Conservation (phyloP, 2,113 vertebrate genomes). For the Lepus americanus region DNA sequence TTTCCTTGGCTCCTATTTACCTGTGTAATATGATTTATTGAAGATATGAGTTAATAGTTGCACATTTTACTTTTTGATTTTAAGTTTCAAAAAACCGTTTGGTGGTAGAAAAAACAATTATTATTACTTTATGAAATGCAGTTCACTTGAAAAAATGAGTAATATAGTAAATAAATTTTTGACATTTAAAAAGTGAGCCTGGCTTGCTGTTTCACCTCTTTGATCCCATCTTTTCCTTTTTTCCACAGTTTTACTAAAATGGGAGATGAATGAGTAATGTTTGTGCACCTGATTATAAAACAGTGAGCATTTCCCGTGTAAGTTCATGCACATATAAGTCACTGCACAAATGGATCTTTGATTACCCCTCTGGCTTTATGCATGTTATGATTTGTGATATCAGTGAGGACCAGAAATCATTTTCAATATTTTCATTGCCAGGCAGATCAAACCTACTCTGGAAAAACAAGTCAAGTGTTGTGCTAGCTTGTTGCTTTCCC, state of each 20-base stretch:
- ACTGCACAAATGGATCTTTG: slow-evolving; percentile 83
- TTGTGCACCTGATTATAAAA: slow-evolving; percentile 79
- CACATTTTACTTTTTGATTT: slow-evolving; percentile 75
- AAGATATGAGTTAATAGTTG: slow-evolving; percentile 32
- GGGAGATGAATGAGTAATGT: slow-evolving; percentile 80
- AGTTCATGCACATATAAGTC: slow-evolving; percentile 54
- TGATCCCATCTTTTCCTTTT: slow-evolving; percentile 75
- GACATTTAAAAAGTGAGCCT: slow-evolving; percentile 67
- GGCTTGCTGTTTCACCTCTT: slow-evolving; percentile 63
- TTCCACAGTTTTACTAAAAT: slow-evolving; percentile 80
- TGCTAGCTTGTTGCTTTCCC: slow-evolving; percentile 62
- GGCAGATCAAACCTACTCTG: slow-evolving; percentile 75
- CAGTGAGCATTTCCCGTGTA: slow-evolving; percentile 53
- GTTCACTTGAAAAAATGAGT: slow-evolving; percentile 66
- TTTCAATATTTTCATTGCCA: slow-evolving; percentile 82
- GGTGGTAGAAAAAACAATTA: slow-evolving; percentile 63
- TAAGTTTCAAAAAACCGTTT: slow-evolving; percentile 72
- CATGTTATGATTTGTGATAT: slow-evolving; percentile 84
- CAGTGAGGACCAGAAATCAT: slow-evolving; percentile 83
- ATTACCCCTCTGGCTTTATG: slow-evolving; percentile 79
- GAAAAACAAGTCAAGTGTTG: slow-evolving; percentile 79
- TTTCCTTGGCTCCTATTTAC: slow-evolving; percentile 43
- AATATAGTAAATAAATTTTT: slow-evolving; percentile 72
- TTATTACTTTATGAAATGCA: slow-evolving; percentile 83
- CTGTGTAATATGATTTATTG: slow-evolving; percentile 51